Evolutionary conservation across 2,113 vertebrate genomes (phyloP).

Genomic region (Pseudonaja textilis): DNA sequence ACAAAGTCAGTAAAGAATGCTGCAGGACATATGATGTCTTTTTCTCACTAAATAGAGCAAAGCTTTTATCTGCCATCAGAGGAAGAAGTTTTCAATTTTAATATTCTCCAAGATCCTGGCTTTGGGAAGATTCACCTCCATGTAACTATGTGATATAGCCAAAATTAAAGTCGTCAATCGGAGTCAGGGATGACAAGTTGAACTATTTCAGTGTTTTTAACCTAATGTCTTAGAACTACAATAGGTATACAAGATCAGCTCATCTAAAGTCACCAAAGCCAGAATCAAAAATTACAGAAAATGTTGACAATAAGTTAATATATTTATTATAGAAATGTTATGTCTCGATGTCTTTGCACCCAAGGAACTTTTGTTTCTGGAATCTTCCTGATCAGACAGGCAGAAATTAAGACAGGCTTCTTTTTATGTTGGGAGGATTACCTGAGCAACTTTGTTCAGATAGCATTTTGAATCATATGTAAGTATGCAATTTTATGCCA

Average conservation of each 20-base stretch:
- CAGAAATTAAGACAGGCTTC: background rate
- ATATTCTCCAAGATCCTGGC: background rate
- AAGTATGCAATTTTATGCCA: background rate
- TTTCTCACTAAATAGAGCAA: background rate
- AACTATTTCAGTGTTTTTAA: background rate
- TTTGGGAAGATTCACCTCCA: background rate
- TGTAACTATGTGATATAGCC: background rate
- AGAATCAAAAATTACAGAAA: background rate
- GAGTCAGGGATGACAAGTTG: background rate
- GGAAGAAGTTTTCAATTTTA: background rate
- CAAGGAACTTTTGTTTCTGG: background rate
- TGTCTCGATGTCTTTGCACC: background rate
- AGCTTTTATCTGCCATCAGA: background rate
- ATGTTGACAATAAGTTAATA: background rate
- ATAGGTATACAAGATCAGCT: background rate
- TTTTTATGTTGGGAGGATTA: background rate
- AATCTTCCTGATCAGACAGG: background rate
- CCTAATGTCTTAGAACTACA: background rate
- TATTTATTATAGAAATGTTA: background rate
- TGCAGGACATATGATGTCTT: background rate
- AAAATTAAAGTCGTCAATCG: background rate
- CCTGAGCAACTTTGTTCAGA: background rate
- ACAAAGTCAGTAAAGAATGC: background rate
- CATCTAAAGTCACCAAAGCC: background rate
- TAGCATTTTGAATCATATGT: background rate